A percentile compares a stretch with the other conserved stretches of the same genome.
Evolutionary conservation across 2,888 invertebrate genomes (phyloP).

Genomic region (Caenorhabditis sp.): DNA sequence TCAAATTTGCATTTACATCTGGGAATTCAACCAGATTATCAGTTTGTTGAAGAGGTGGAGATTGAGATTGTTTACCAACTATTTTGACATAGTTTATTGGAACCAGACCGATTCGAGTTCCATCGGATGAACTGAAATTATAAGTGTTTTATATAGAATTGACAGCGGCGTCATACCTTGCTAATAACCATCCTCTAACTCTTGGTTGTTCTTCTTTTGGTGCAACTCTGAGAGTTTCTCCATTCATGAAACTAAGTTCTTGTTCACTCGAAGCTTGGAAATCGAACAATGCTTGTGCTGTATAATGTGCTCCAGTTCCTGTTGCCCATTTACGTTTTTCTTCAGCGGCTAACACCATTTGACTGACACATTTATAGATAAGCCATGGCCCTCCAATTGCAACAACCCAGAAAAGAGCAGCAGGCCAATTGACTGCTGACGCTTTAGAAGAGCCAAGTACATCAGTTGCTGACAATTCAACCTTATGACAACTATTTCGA

Average conservation of each 20-base stretch:
- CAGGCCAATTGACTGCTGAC: conserved; percentile 79
- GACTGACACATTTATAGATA: conserved; percentile 82
- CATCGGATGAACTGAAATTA: conserved; percentile 72
- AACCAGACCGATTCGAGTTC: conserved; percentile 74
- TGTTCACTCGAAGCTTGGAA: conserved; percentile 79
- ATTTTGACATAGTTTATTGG: conserved; percentile 76
- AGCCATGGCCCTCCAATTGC: conserved; percentile 90
- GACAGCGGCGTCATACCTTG: conserved; percentile 56
- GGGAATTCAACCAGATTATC: conserved; percentile 9
- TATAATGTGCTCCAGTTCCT: conserved; percentile 74
- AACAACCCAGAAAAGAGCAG: conserved; percentile 86
- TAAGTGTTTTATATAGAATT: not conserved
- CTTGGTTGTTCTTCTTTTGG: conserved; percentile 82
- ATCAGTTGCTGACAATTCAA: conserved; percentile 43
- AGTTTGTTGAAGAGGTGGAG: conserved; percentile 48
- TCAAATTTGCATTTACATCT: not conserved
- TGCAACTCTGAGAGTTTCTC: conserved; percentile 83
- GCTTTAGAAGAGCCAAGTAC: conserved; percentile 41
- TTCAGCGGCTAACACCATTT: conserved; percentile 68
- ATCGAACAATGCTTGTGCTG: conserved; percentile 77
- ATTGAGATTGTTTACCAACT: conserved; percentile 68
- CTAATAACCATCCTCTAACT: conserved; percentile 75
- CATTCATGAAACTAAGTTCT: conserved; percentile 82
- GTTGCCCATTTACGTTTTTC: conserved; percentile 72
- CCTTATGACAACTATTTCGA: too few relatives aligned